Percentiles rank a stretch among this genome's conserved stretches.
These are phyloP conservation scores for Philhelius pedissequus DNA, from an alignment of 2,888 invertebrate species.

Conservation along the genomic window DNA sequence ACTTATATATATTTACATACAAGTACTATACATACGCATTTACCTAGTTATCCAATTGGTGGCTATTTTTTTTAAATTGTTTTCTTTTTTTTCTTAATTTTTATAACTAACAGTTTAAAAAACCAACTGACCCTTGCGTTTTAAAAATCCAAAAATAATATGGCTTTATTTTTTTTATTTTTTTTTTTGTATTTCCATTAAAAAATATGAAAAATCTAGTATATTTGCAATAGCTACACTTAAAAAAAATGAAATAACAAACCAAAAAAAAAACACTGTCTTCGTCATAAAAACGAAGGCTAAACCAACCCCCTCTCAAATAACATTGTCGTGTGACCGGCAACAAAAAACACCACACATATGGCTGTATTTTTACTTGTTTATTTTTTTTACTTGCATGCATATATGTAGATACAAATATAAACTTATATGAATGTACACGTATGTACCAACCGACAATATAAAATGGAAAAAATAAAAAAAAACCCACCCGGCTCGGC, in stretches of 20 bases:
- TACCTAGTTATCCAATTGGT: too few species aligned
- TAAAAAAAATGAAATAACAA: background rate
- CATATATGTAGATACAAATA: background rate
- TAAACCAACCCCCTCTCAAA: slow-evolving; percentile 40
- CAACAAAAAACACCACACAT: background rate
- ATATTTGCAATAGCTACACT: background rate
- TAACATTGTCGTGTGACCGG: slow-evolving; percentile 23
- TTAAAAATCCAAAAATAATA: too few species aligned
- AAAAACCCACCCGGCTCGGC: slow-evolving; percentile 10
- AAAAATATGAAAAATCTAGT: background rate
- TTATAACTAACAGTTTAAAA: too few species aligned
- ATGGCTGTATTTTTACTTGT: background rate
- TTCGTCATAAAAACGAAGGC: slow-evolving; percentile 57
- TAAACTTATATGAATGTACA: background rate
- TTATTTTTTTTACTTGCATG: background rate
- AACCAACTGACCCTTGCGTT: too few species aligned
- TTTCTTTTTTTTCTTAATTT: too few species aligned
- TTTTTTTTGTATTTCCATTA: background rate
- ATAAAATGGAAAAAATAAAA: background rate
- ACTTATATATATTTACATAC: too few species aligned
- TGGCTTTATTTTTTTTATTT: too few species aligned
- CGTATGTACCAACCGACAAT: background rate
- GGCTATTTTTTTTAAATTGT: too few species aligned
- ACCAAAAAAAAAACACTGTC: slow-evolving; percentile 37
- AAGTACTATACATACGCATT: too few species aligned